Base-by-base conservation (phyloP, 2,797 vertebrate genomes). In the Merluccius polli region DNA sequence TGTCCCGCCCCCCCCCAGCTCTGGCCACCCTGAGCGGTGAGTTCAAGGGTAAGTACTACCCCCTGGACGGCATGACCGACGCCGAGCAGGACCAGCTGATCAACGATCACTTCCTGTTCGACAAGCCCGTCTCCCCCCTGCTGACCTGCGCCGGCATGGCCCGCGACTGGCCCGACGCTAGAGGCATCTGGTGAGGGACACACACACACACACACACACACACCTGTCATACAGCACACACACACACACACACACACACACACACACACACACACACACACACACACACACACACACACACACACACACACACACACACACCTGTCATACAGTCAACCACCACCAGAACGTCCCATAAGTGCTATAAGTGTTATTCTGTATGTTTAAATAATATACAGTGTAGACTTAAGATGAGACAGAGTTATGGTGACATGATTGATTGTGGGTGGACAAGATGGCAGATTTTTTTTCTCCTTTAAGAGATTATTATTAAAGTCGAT, bases 41-140 rank as follows among this genome's bases (percentile, higher is more conserved):
- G 87, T 94, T 96, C 88, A 95, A 95, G 90, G 95, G 95, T 21
- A 94, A 93, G n/a, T 96, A 96, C 84, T 96, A 95, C 82, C 95
- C 95, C 0, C 91, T 95, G 87, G 92, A 93, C 85, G 90, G 84
- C 89, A 95, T 96, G 95, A 90, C 86, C 0, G 95, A 96, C 0
- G 44, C 92, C 27, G 95, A 96, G 52, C 95, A 96, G 87, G 94
- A 95, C 79, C 94, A 95, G 89, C 94, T 96, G 52, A 96, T 96
- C 0, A 91, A 92, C 0, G 95, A 96, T 83, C 95, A 96, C 77
- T 96, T 96, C 92, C 92, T 96, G 74, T 96, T 96, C 9, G 95
- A 95, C 93, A 96, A 96, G 79, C 95, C 95, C 0, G 89, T 96
- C 73, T 95, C 95, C 1, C 95, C 95, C 0, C 93, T 96, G 82